Conservation (phyloP, 2,797 vertebrate species). For the Gouania willdenowi region DNA sequence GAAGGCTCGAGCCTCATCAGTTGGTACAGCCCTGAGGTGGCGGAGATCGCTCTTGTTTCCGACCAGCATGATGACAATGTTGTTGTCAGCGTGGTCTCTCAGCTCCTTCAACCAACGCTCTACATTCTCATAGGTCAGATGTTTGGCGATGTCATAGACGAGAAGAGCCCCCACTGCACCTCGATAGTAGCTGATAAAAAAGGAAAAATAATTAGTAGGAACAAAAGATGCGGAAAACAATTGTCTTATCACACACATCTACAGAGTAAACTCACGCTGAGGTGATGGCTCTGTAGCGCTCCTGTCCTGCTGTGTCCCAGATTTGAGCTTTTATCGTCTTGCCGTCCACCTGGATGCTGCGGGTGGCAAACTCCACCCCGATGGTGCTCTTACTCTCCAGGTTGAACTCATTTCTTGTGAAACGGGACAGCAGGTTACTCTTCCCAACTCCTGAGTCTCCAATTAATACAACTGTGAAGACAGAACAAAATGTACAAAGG, state of each 20-base stretch:
- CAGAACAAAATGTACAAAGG: too few relatives aligned
- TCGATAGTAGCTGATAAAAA: slow-evolving; percentile 83
- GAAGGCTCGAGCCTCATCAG: slow-evolving; percentile 89
- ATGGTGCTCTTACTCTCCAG: slow-evolving; percentile 98
- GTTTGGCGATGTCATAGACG: slow-evolving; percentile 94
- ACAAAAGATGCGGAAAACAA: too few relatives aligned
- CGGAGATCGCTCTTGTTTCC: slow-evolving; percentile 96
- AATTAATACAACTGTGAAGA: slow-evolving; percentile 92
- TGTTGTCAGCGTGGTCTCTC: slow-evolving; percentile 92
- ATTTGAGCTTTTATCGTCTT: slow-evolving; percentile 97
- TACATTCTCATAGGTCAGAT: slow-evolving; percentile 85
- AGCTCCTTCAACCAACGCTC: slow-evolving; percentile 96
- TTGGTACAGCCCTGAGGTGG: slow-evolving; percentile 80
- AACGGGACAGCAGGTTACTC: slow-evolving; percentile 93
- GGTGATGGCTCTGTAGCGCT: slow-evolving; percentile 94
- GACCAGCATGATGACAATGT: slow-evolving; percentile 96
- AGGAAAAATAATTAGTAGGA: not conserved
- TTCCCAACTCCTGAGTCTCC: slow-evolving; percentile 96
- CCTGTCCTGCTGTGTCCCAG: slow-evolving; percentile 95
- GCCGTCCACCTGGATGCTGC: slow-evolving; percentile 94
- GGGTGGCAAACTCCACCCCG: slow-evolving; percentile 94
- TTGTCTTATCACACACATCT: too few relatives aligned
- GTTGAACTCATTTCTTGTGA: slow-evolving; percentile 97
- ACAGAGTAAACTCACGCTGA: slow-evolving; percentile 86
- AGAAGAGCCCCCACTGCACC: slow-evolving; percentile 90